Base-by-base conservation (phyloP, 2,113 vertebrate genomes). In the Mus pahari region DNA sequence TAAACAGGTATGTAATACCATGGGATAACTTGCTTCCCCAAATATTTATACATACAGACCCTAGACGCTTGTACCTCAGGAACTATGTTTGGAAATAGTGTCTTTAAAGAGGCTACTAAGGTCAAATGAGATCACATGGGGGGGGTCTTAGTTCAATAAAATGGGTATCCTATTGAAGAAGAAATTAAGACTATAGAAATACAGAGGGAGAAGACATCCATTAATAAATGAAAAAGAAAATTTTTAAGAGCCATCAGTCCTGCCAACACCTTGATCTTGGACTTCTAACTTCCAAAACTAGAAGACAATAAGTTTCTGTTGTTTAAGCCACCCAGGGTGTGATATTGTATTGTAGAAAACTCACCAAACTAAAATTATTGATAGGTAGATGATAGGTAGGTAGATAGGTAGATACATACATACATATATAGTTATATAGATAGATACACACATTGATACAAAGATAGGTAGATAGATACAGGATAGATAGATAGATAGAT, bases 241-340 rank as follows among this genome's bases (percentile, higher is more conserved):
- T 45, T 42, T 28, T 60, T 50, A 58, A 89, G 74, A 60, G 10
- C 68, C 28, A 24, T 12, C 14, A 81, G 62, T 22, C 58, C n/a
- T 58, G 12, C 28, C 24, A 42, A 19, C 10, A 68, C 45, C 70
- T 88, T 62, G 5, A 89, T 89, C 83, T 89, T 45, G 14, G 60
- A 83, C 53, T 78, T 78, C 53, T 48, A 55, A 42, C 33, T 39
- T 90, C 31, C 39, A 86, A 48, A 71, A 86, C 11, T 26, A 5
- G 89, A 42, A 86, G n/a, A 48, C 62, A 89, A 96, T 84, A n/a
- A 55, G 73, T 93, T 66, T 84, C 62, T 91, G 24, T 58, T 93
- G 55, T 77, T 66, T 94, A 89, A 60, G 17, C 7, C 8, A 73
- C 24, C 19, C 33, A 62, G 36, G 9, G 31, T 89, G 8, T 74